phyloP scores from a whole-genome alignment of 1,140 invertebrate species.

The Condylostylus longicornis region DNA sequence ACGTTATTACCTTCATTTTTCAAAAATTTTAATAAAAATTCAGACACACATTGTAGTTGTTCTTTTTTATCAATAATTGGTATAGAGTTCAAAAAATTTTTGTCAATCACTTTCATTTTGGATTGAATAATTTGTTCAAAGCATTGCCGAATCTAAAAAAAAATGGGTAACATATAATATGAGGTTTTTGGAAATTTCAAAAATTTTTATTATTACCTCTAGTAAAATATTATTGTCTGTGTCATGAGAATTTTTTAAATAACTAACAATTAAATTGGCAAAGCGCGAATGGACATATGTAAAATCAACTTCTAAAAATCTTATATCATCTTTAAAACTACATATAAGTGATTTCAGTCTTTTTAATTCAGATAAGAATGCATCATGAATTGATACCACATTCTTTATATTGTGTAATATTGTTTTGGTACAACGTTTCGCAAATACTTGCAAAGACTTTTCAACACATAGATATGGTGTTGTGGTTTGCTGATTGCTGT shows the following conservation, averaged over 20 bases:
- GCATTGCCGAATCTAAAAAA: too few species aligned
- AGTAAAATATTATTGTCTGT: too few species aligned
- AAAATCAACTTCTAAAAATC: slow-evolving; percentile 44
- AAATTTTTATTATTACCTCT: too few species aligned
- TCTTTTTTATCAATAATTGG: too few species aligned
- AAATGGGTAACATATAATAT: too few species aligned
- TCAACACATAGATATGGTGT: slow-evolving; percentile 45
- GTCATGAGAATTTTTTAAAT: slow-evolving; percentile 25
- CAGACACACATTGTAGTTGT: too few species aligned
- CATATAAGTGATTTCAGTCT: slow-evolving; percentile 46
- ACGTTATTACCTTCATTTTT: too few species aligned
- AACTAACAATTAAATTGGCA: slow-evolving; percentile 41
- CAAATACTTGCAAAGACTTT: slow-evolving; percentile 48
- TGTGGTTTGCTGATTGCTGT: slow-evolving; percentile 10
- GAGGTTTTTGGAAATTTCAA: too few species aligned
- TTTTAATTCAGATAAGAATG: slow-evolving; percentile 44
- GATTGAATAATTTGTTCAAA: too few species aligned
- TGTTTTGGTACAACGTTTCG: slow-evolving; percentile 42
- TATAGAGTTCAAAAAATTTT: too few species aligned
- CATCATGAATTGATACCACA: slow-evolving; percentile 27
- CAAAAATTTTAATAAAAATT: too few species aligned
- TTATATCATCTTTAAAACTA: slow-evolving; percentile 47
- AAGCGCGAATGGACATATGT: slow-evolving; percentile 44
- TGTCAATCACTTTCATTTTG: too few species aligned
- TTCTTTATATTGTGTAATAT: slow-evolving; percentile 28